Percentiles rank a stretch among this genome's conserved stretches.
phyloP scores from a whole-genome alignment of 2,113 vertebrate species.

The Ahaetulla prasina region DNA sequence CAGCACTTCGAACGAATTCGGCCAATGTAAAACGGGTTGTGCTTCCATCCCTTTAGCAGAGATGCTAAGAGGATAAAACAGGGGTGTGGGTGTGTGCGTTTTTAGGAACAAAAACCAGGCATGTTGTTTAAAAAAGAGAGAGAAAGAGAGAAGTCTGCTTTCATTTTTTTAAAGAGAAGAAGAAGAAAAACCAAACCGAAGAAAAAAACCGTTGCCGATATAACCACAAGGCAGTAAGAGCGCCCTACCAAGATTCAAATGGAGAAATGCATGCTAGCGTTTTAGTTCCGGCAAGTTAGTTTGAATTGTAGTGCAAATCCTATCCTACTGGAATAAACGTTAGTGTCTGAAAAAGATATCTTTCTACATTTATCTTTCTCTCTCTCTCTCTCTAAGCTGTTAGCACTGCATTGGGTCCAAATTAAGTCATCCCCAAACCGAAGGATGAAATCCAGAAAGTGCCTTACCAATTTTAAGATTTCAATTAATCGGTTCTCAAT shows the following conservation, averaged over 20 bases:
- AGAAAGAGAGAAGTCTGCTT: background rate
- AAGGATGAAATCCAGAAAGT: background rate
- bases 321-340: background rate
- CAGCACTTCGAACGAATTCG: conserved; percentile 53
- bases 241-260: conserved; percentile 1
- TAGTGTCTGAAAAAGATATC: background rate
- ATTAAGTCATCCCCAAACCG: background rate
- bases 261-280: conserved; percentile 28
- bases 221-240: conserved; percentile 4
- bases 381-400: background rate
- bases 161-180: background rate
- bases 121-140: background rate
- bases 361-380: background rate
- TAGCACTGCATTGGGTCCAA: background rate
- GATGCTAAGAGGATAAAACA: conserved; percentile 52
- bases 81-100: conserved; percentile 18
- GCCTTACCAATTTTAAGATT: background rate
- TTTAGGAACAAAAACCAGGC: conserved; percentile 29
- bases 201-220: conserved; percentile 23
- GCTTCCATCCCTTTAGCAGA: conserved; percentile 58
- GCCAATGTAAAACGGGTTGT: conserved; percentile 54
- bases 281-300: conserved; percentile 23
- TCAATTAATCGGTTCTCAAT: background rate
- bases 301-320: conserved; percentile 17
- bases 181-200: background rate